Evolutionary conservation across 1,140 invertebrate genomes (phyloP).

Genomic region (Brachystomella parvula): DNA sequence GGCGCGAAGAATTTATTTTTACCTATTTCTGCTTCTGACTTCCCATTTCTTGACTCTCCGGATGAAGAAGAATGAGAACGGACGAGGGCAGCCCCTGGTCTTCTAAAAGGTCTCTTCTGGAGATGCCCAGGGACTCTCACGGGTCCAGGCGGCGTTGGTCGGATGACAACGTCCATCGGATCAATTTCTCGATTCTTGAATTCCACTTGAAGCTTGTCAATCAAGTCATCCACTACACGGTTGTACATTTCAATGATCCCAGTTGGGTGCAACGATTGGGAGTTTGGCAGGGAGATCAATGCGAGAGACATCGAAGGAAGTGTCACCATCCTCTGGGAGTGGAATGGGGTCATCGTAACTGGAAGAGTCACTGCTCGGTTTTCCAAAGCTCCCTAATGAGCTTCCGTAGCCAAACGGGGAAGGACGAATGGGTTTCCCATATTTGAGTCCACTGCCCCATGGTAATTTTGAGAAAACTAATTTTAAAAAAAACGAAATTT

Average conservation of each 20-base stretch:
- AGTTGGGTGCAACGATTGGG: conserved; percentile 35
- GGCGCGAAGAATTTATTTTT: too few species aligned
- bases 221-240: conserved; percentile 35
- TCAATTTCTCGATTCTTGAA: conserved; percentile 28
- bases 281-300: conserved; percentile 30
- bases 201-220: conserved; percentile 29
- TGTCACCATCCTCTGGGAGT: conserved; percentile 20
- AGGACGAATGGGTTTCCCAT: conserved; percentile 8
- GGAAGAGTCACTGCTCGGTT: neutral
- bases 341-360: conserved; percentile 21
- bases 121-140: conserved; percentile 37
- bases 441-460: too few species aligned
- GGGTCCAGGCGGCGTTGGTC: conserved; percentile 36
- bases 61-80: neutral
- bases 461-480: too few species aligned
- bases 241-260: conserved; percentile 38
- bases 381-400: conserved; percentile 1
- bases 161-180: conserved; percentile 34
- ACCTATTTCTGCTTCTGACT: neutral
- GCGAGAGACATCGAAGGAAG: conserved; percentile 26
- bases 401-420: neutral
- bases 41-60: neutral
- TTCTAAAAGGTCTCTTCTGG: conserved; percentile 33
- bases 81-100: conserved; percentile 37
- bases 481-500: too few species aligned